A percentile compares a stretch with the other conserved stretches of the same genome.
Evolutionary conservation across 2,888 invertebrate genomes (phyloP).

Genomic region (Eulithis testata): DNA sequence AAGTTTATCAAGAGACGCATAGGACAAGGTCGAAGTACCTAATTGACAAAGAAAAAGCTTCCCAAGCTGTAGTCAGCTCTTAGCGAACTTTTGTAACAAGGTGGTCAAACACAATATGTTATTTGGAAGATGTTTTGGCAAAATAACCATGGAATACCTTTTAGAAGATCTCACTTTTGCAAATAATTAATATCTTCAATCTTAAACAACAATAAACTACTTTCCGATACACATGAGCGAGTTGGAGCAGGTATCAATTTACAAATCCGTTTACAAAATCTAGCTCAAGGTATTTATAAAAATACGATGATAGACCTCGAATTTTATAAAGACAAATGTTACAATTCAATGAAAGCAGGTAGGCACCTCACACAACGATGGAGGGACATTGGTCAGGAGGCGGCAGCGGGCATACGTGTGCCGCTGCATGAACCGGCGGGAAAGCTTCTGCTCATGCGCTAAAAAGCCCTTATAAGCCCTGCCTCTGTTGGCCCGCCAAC

Average conservation of each 20-base stretch:
- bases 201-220: too few relatives aligned
- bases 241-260: too few relatives aligned
- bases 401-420: conserved; percentile 51
- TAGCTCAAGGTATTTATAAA: neutral
- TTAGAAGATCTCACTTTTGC: too few relatives aligned
- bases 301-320: conserved; percentile 9
- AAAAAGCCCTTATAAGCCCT: conserved; percentile 60
- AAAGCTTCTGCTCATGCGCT: conserved; percentile 64
- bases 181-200: too few relatives aligned
- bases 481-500: conserved; percentile 50
- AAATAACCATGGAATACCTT: too few relatives aligned
- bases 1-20: neutral
- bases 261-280: neutral
- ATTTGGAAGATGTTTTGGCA: too few relatives aligned
- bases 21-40: neutral
- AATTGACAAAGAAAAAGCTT: too few relatives aligned
- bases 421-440: conserved; percentile 50
- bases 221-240: too few relatives aligned
- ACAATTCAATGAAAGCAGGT: conserved; percentile 28
- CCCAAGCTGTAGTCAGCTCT: too few relatives aligned
- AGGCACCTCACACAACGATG: conserved; percentile 19
- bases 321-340: conserved; percentile 19
- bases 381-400: conserved; percentile 34
- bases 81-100: too few relatives aligned
- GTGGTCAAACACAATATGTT: too few relatives aligned